These are phyloP conservation scores for Lipophrys pholis DNA, from an alignment of 2,113 vertebrate species.

Conservation along the genomic window DNA sequence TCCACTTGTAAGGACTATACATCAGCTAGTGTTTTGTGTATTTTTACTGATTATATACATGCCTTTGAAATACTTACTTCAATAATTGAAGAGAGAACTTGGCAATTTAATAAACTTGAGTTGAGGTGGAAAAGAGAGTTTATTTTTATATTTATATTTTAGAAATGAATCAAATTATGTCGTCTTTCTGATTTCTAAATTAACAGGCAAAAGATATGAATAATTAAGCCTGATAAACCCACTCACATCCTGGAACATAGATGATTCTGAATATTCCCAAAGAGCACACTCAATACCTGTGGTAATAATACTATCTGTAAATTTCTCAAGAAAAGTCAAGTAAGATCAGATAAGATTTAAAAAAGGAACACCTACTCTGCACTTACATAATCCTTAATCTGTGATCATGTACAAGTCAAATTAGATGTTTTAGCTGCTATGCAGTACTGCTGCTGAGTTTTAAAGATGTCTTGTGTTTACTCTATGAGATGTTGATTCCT, in stretches of 20 bases:
- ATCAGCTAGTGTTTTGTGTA: neutral
- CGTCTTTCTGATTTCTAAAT: neutral
- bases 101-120: too few relatives aligned
- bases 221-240: too few relatives aligned
- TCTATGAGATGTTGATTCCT: neutral
- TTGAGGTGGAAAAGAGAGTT: too few relatives aligned
- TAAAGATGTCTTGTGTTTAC: neutral
- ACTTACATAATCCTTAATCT: too few relatives aligned
- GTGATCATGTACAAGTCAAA: too few relatives aligned
- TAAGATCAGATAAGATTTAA: neutral
- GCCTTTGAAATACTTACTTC: too few relatives aligned
- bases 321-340: neutral
- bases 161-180: neutral
- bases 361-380: neutral
- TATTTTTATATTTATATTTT: too few relatives aligned
- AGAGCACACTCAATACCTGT: neutral
- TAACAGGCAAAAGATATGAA: too few relatives aligned
- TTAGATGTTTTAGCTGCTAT: too few relatives aligned
- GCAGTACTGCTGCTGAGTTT: too few relatives aligned
- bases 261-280: neutral
- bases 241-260: neutral
- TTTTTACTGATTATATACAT: neutral
- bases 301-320: neutral
- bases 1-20: conserved; percentile 1
- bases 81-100: too few relatives aligned